Evolutionary conservation across 1,140 invertebrate genomes (phyloP).

Genomic region (Coboldia fuscipes): DNA sequence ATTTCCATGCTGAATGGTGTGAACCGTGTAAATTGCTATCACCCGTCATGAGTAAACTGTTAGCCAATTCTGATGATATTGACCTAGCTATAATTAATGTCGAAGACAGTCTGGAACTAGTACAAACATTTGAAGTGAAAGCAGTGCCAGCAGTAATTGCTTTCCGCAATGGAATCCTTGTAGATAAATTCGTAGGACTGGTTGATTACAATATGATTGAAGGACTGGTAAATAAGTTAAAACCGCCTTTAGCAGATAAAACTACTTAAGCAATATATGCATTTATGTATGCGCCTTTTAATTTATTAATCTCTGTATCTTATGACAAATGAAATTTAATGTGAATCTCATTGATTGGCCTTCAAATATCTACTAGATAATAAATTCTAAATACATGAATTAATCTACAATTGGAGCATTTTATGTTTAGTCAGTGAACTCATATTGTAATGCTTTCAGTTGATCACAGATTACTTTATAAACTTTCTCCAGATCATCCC

Average conservation of each 20-base stretch:
- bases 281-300: no score
- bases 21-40: constrained; percentile 88
- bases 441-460: no score
- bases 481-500: constrained; percentile 8
- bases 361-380: no score
- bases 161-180: constrained; percentile 66
- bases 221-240: constrained; percentile 56
- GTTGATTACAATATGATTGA: constrained; percentile 69
- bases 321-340: no score
- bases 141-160: constrained; percentile 81
- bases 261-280: constrained; percentile 6
- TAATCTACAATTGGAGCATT: no score
- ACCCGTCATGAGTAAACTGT: constrained; percentile 65
- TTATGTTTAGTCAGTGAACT: no score
- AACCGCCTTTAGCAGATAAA: no score
- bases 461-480: no score
- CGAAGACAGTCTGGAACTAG: constrained; percentile 61
- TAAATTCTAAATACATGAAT: no score
- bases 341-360: no score
- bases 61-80: constrained; percentile 53
- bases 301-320: no score
- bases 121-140: constrained; percentile 64
- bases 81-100: constrained; percentile 83
- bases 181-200: constrained; percentile 83
- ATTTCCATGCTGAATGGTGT: constrained; percentile 83